Evolutionary conservation across 2,797 vertebrate species (phyloP), one percentile per base, ranked within the genome.

Genomic region (Sebastes elongatus): DNA sequence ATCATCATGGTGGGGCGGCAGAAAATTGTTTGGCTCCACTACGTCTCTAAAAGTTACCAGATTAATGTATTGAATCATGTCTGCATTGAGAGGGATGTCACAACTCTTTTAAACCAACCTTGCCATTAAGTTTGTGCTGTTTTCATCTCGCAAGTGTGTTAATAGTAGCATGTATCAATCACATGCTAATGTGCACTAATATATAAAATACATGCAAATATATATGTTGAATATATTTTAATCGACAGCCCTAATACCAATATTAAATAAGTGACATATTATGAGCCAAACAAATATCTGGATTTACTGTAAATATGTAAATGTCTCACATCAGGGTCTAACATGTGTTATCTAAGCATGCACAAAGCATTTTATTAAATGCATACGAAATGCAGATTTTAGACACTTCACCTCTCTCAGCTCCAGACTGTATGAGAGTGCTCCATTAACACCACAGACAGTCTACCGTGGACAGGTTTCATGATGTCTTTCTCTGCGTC

Each of bases 401-500:
- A 71, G 3, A 61, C 62, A 27, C 16, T 49, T 56, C 55, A 70
- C 8, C 52, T 71, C 71, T 38, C 22, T 5, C 8, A 6, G 59
- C 66, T 49, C 52, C 68, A 57, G 27, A 38, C 59, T 22, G 55
- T 22, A 52, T 42, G 38, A 7, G n/a, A 83, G 56, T 25, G 60
- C 68, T 61, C 68, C 35, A 18, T 66, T 33, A n/a, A 55, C 22
- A 20, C 25, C 72, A 23, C 72, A 63, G 75, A 59, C 59, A 1
- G 59, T 73, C 52, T 70, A 11, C 60, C 61, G 16, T 1, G 32
- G 52, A 42, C 74, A 22, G 63, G 46, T 81, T 82, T 76, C 65
- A 70, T 69, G 74, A 80, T 74, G 68, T 79, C 76, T 81, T 63
- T 71, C 73, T 64, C 78, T 74, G 64, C 14, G 32, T 74, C 76